Conservation (phyloP, 2,113 vertebrate genomes). For the Coregonus clupeaformis region DNA sequence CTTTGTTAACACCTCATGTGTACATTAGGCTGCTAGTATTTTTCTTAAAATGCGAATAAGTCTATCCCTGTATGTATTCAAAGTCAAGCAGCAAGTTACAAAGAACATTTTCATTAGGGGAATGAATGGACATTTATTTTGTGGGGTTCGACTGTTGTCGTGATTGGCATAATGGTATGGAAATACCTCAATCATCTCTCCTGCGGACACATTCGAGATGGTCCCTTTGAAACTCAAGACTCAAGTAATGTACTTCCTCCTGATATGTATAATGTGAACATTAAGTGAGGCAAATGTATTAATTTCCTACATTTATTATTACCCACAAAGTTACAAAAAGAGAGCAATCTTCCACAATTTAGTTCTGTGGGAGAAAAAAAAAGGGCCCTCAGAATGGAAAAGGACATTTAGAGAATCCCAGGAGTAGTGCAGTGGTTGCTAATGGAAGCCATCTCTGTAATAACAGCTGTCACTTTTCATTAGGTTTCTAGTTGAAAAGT, state of each 20-base stretch:
- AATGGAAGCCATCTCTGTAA: slow-evolving; percentile 3
- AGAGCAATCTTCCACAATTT: slow-evolving; percentile 65
- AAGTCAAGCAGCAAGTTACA: slow-evolving; percentile 21
- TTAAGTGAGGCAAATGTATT: slow-evolving; percentile 57
- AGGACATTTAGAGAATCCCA: neutral
- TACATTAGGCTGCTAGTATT: no score
- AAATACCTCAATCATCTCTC: slow-evolving; percentile 53
- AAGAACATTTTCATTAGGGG: slow-evolving; percentile 23
- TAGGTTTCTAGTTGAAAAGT: neutral
- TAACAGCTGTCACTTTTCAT: neutral
- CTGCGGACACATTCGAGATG: slow-evolving; percentile 21
- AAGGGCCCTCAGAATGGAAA: neutral
- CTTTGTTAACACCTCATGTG: no score
- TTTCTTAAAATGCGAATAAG: neutral
- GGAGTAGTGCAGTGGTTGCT: neutral
- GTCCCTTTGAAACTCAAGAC: slow-evolving; percentile 50
- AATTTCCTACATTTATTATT: slow-evolving; percentile 73
- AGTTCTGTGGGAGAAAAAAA: slow-evolving; percentile 44
- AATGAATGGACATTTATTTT: slow-evolving; percentile 43
- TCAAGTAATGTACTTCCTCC: slow-evolving; percentile 45
- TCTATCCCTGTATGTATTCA: no score
- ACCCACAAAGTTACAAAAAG: slow-evolving; percentile 62
- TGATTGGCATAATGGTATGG: slow-evolving; percentile 51
- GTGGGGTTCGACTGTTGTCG: slow-evolving; percentile 23
- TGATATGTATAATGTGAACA: slow-evolving; percentile 60